A percentile compares a stretch with the other conserved stretches of the same genome.
Conservation (phyloP, 2,888 invertebrate species). For the Crioceris asparagi region DNA sequence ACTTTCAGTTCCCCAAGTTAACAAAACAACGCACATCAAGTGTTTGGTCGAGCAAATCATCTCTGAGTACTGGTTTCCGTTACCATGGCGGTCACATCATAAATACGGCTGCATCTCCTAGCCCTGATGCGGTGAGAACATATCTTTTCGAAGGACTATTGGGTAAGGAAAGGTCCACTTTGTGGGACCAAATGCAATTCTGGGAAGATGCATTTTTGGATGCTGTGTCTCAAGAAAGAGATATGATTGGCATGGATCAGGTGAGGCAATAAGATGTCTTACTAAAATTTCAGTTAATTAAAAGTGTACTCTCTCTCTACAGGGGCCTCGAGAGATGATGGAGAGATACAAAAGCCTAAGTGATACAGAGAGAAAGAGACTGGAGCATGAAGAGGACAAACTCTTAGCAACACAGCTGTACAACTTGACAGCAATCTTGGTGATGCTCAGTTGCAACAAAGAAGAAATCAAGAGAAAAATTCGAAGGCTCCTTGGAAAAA, state of each 20-base stretch:
- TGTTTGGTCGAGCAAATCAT: constrained; percentile 88
- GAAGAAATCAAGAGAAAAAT: constrained; percentile 76
- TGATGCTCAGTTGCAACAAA: constrained; percentile 82
- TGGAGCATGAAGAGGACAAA: constrained; percentile 97
- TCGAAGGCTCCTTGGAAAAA: constrained; percentile 88
- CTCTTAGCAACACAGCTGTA: constrained; percentile 90
- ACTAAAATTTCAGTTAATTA: too few relatives aligned
- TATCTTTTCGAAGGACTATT: constrained; percentile 85
- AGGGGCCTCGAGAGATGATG: constrained; percentile 97
- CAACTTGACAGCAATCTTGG: constrained; percentile 91
- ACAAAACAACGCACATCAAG: constrained; percentile 75
- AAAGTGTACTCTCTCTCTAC: too few relatives aligned
- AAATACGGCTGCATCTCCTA: constrained; percentile 76
- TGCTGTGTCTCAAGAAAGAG: constrained; percentile 94
- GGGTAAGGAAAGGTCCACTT: constrained; percentile 70
- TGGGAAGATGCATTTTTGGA: constrained; percentile 99
- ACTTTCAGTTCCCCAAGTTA: constrained; percentile 55
- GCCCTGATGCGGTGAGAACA: constrained; percentile 79
- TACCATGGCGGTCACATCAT: constrained; percentile 80
- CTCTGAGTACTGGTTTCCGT: constrained; percentile 74
- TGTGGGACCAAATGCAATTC: constrained; percentile 99
- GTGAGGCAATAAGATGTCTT: constrained; percentile 24
- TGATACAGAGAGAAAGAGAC: constrained; percentile 82
- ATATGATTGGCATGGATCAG: constrained; percentile 99
- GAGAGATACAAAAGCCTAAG: constrained; percentile 90